phyloP scores from a whole-genome alignment of 2,113 vertebrate species.

The Coregonus clupeaformis region DNA sequence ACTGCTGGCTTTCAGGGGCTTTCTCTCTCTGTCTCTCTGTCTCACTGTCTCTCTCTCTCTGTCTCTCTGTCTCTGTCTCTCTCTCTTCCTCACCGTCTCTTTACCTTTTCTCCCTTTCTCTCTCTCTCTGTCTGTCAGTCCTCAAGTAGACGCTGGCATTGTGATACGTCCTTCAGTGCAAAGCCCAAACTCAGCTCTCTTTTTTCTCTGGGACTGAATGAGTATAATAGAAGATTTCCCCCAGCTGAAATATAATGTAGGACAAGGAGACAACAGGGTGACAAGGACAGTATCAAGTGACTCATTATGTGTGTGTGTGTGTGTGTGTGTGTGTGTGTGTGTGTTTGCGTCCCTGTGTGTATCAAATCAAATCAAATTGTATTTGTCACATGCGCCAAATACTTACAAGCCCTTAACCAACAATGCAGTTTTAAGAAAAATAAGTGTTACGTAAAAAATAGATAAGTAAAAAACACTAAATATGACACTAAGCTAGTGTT shows the following conservation, averaged over 20 bases:
- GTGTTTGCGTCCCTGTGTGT: background rate
- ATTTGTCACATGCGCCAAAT: no score
- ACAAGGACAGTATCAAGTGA: background rate
- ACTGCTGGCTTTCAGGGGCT: background rate
- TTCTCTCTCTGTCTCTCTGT: background rate
- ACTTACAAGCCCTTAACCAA: no score
- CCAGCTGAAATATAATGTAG: background rate
- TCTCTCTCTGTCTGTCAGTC: background rate
- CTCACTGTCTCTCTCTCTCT: background rate
- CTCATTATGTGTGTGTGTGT: no score
- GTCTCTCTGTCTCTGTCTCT: background rate
- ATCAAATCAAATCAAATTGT: no score
- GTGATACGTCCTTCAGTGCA: background rate
- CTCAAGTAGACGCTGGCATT: background rate
- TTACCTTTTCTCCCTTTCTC: no score
- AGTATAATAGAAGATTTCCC: background rate
- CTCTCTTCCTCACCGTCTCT: background rate
- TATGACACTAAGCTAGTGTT: background rate
- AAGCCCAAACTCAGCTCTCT: background rate
- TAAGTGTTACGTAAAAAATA: no score
- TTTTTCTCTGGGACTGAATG: background rate
- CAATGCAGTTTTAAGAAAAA: no score
- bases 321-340: background rate
- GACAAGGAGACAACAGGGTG: background rate
- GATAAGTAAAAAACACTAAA: no score